Conservation (phyloP, 2,888 invertebrate species). For the Drosophila rubida region DNA sequence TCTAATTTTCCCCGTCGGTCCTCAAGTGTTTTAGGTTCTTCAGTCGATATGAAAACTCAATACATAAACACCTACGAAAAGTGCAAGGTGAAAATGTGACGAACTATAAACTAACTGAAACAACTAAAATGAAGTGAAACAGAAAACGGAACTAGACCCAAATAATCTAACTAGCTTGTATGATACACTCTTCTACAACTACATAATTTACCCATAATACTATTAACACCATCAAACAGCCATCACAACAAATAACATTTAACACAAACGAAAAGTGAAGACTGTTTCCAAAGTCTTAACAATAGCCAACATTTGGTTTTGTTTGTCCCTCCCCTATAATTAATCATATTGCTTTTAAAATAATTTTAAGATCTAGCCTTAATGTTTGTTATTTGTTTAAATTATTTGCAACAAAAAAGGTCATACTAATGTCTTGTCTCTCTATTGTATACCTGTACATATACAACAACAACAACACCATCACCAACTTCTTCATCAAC, state of each 20-base stretch:
- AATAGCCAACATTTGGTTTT: conserved; percentile 14
- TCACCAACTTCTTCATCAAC: conserved; percentile 23
- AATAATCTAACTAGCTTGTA: conserved; percentile 36
- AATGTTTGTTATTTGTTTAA: conserved; percentile 75
- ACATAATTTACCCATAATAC: conserved; percentile 31
- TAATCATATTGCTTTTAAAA: conserved; percentile 36
- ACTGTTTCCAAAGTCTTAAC: conserved; percentile 13
- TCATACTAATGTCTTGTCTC: conserved; percentile 78
- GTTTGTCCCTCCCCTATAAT: conserved; percentile 21
- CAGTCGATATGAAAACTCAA: not conserved
- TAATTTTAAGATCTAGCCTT: conserved; percentile 65
- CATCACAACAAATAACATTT: conserved; percentile 31
- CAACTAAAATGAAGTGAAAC: conserved; percentile 20
- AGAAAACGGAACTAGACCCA: conserved; percentile 9
- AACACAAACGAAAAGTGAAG: conserved; percentile 16
- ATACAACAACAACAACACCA: conserved; percentile 67
- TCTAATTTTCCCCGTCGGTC: conserved; percentile 12
- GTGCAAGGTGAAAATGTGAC: conserved; percentile 28
- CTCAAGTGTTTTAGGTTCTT: conserved; percentile 34
- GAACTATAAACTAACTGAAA: conserved; percentile 24
- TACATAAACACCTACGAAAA: conserved; percentile 8
- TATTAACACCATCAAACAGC: conserved; percentile 35
- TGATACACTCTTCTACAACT: conserved; percentile 20
- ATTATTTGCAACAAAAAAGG: conserved; percentile 62
- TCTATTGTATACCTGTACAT: conserved; percentile 79